Evolutionary conservation across 2,797 vertebrate genomes (phyloP), one percentile per base, ranked within the genome.

Genomic region (Smutsia temminckii): DNA sequence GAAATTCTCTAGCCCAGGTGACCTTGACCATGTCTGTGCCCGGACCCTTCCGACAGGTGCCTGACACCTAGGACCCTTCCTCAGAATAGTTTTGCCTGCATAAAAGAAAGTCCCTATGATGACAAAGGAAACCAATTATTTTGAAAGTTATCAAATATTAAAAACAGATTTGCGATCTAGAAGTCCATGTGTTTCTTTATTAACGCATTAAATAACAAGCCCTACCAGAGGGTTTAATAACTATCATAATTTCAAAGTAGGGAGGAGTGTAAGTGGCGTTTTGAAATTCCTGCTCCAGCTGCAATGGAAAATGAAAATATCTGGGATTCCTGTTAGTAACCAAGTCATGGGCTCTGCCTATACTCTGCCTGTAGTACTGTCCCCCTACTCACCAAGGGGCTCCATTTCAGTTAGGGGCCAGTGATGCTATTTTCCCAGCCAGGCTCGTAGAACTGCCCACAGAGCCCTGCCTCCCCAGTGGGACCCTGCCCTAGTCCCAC

Each of bases 81-180:
- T 81, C 74, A 18, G 72, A 59, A 92, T 63, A 32, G 55, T 49
- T 68, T 51, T 61, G 37, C 69, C 86, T 16, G 20, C 61, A 25
- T 27, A 40, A 85, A 64, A 93, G 21, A 89, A 86, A 81, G 74
- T 1, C 20, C 23, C 51, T 0, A 17, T 1, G 59, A 80, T 2
- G 77, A 92, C 74, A 92, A 92, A 95, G 66, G 42, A 88, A 94
- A n/a, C 34, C 72, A 71, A 91, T 93, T 88, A 64, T 63, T 85
- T 27, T 92, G 81, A 91, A 66, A 94, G 92, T 95, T 93, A 97
- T 97, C 97, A 95, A 95, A 95, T 95, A 97, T 97, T 96, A 97
- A 96, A 95, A 93, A 75, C 87, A 83, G 81, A 96, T 92, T 90
- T 96, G 95, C 55, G 94, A 95, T 74, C 80, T 57, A 55, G 87